phyloP scores from a whole-genome alignment of 2,797 vertebrate genomes.

The Pachyuromys duprasi region DNA sequence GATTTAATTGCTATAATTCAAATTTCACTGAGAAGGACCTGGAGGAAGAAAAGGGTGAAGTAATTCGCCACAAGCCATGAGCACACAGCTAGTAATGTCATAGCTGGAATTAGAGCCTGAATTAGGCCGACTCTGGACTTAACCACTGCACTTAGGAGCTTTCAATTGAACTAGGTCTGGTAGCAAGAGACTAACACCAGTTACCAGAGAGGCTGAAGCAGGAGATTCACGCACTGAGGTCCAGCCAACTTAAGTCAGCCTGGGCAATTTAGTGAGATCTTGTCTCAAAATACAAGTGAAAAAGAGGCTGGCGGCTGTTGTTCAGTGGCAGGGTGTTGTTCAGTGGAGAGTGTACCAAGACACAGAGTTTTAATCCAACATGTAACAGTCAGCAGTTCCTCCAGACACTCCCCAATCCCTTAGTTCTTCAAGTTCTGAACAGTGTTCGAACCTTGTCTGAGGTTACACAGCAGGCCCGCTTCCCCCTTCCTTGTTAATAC shows the following conservation, averaged over 20 bases:
- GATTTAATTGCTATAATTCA: background rate
- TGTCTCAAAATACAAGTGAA: background rate
- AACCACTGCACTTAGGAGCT: background rate
- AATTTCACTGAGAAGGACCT: conserved; percentile 31
- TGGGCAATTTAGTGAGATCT: background rate
- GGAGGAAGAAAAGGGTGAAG: background rate
- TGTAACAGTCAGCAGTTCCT: background rate
- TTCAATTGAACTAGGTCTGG: background rate
- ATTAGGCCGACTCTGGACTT: background rate
- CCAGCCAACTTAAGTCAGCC: background rate
- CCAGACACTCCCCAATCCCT: background rate
- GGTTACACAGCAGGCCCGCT: background rate
- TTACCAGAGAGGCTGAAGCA: background rate
- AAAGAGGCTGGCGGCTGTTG: background rate
- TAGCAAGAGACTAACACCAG: background rate
- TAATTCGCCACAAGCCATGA: background rate
- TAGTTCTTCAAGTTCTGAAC: background rate
- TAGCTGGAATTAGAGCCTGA: conserved; percentile 18
- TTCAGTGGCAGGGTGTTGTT: background rate
- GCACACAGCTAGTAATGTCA: background rate
- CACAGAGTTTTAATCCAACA: background rate
- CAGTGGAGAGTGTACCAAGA: background rate
- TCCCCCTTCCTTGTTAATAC: no score
- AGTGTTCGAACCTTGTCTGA: background rate
- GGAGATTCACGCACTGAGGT: background rate